Evolutionary conservation across 2,888 invertebrate genomes (phyloP), one percentile per base, ranked within the genome.

Genomic region (Agrochola circellaris): DNA sequence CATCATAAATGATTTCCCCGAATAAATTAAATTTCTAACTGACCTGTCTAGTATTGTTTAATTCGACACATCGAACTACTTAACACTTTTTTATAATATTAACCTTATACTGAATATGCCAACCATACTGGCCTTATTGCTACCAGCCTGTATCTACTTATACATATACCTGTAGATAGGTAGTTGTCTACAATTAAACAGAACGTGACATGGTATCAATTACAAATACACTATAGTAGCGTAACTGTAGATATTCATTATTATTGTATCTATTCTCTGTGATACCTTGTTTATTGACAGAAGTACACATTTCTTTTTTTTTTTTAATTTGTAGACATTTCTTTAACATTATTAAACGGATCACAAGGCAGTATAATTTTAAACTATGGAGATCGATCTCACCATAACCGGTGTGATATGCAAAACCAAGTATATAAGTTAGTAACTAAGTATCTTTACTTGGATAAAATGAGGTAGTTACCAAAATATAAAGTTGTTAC

Each of bases 141-240:
- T 0, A 73, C 30, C 17, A 78, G 30, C 8, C 26, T 42, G 17
- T 73, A 26, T 13, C n/a, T 17, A 45, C 23, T 5, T 20, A 23
- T 9, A 26, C 2, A 23, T 48, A 8, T 20, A 51, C 51, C 20
- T 61, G 17, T 45, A 78, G 42, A 0, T 68, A 64, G 23, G 20
- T 34, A 34, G 60, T 61, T 54, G 72, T 60, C 38, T 62, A 56
- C 54, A 54, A 83, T 81, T 70, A 84, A 87, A 77, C 70, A 84
- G 87, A 85, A 86, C 85, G 85, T 85, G 84, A 86, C 85, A 75
- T 9, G 38, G 56, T 86, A 84, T 85, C 61, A 77, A 75, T 84
- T 83, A 82, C 83, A 72, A 58, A 51, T 51, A 30, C 69, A 56
- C 23, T 70, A 23, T 2, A 60, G 20, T 38, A 45, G 23, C 34